Evolutionary conservation across 2,888 invertebrate species (phyloP), one percentile per base, ranked within the genome.

Genomic region (Drosophila bunnanda): DNA sequence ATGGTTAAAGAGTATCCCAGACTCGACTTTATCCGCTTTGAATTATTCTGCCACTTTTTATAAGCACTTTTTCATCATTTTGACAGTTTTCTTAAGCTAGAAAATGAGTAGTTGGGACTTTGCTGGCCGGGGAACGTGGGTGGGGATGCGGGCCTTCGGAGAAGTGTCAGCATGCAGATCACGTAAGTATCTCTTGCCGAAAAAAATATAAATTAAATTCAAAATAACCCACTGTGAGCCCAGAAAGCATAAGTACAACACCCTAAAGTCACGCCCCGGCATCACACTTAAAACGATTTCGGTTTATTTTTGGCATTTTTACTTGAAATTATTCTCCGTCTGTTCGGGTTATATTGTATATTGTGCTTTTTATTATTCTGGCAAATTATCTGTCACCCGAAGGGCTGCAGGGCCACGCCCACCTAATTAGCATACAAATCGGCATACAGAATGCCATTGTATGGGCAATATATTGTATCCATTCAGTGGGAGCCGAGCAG

Each of bases 191-290:
- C 76, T 80, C 71, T 61, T 72, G 78, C 54, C 78, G 34, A 57
- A 72, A 82, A 76, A 76, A 85, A 61, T 62, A 68, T 62, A 68
- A 78, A 75, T 54, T 58, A 62, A 84, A 69, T 67, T 73, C 53
- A 71, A 76, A 68, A 72, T 58, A 64, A 67, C 44, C 48, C 39
- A 65, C 65, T 41, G 22, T 52, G 53, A 56, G 48, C 58, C 46
- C 64, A 55, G 56, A 61, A 69, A 77, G 72, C 69, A 76, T 66
- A 46, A 66, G 68, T 62, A 61, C 74, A 88, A 72, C 80, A 82
- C 76, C 75, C 85, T 61, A 75, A 89, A 88, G 89, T 85, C 84
- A 85, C 84, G 84, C 88, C 74, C 75, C 75, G 43, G 52, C 68
- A 62, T 74, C 74, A 59, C 79, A 75, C 80, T 82, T 89, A 59